A percentile compares a stretch with the other conserved stretches of the same genome.
phyloP scores from a whole-genome alignment of 2,113 vertebrate species.

The Plecotus auritus region DNA sequence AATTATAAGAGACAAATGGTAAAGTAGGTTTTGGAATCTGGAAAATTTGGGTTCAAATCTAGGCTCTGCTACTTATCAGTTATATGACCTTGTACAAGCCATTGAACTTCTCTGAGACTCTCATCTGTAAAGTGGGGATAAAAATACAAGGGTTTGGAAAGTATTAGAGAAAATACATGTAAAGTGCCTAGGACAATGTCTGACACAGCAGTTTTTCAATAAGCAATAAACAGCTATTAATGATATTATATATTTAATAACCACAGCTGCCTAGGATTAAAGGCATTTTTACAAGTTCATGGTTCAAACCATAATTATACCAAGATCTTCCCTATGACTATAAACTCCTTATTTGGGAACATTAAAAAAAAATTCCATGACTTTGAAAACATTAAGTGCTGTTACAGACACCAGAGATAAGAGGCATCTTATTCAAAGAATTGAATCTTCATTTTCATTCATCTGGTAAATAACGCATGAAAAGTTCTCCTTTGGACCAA shows the following conservation, averaged over 20 bases:
- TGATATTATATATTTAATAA: neutral
- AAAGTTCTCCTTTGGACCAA: constrained; percentile 26
- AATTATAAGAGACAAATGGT: constrained; percentile 5
- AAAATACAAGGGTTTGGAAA: neutral
- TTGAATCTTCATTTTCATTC: neutral
- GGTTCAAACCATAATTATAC: constrained; percentile 26
- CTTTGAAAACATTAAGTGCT: constrained; percentile 16
- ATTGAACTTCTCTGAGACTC: neutral
- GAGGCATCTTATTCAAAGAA: neutral
- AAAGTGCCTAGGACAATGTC: neutral
- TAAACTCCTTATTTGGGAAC: neutral
- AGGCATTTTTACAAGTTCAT: neutral
- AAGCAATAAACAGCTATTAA: neutral
- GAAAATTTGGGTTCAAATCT: neutral
- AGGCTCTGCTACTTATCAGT: neutral
- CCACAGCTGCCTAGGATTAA: neutral
- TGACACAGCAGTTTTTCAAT: neutral
- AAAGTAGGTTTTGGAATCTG: neutral
- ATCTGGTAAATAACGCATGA: constrained; percentile 22
- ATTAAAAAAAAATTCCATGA: neutral
- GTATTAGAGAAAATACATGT: neutral
- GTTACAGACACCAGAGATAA: neutral
- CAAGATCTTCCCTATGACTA: neutral
- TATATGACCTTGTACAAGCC: neutral
- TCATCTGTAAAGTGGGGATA: neutral